Evolutionary conservation across 1,140 invertebrate species (phyloP), one percentile per base, ranked within the genome.

Genomic region (Brevipalpus yothersi): DNA sequence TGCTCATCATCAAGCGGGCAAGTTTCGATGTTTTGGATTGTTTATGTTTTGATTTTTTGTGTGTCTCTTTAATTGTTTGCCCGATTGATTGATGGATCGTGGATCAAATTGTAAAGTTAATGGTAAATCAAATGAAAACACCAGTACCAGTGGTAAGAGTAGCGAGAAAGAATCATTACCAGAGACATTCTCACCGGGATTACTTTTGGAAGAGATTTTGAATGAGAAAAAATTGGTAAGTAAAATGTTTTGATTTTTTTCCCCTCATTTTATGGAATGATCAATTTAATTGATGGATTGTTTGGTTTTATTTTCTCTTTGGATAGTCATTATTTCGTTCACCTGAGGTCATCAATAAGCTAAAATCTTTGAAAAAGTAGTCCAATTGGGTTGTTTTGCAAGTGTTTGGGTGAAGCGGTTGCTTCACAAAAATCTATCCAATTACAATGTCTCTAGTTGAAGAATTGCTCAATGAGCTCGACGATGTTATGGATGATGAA

Each of bases 401-500:
- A 51, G 8, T 19, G 10, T 8, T 51, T 51, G 8, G 10, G n/a
- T 12, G 9, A 19, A 8, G n/a, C 17, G n/a, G 2, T 45, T 45
- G n/a, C 5, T 51, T 3, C n/a, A 19, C n/a, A 17, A 51, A 13
- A 17, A 8, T 8, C n/a, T 10, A 3, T n/a, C n/a, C n/a, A 10
- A 2, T n/a, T 19, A 51, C n/a, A 13, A 95, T 95, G 91, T 95
- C 91, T 69, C 73, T 96, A 63, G 90, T 89, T 0, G 91, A 96
- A 68, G 90, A 95, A 75, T 73, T 96, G 54, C 72, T 94, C 42
- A 90, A 90, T 40, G 91, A 94, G 79, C 78, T 94, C 43, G 90
- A 94, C 72, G 88, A 91, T 68, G 85, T 83, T 67, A 82, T 84
- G 66, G 81, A 84, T 1, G 15, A 31, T 41, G 19, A 55, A 15